These are phyloP conservation scores for Drosophila buzzatii DNA, from an alignment of 2,888 invertebrate species.

Conservation along the genomic window DNA sequence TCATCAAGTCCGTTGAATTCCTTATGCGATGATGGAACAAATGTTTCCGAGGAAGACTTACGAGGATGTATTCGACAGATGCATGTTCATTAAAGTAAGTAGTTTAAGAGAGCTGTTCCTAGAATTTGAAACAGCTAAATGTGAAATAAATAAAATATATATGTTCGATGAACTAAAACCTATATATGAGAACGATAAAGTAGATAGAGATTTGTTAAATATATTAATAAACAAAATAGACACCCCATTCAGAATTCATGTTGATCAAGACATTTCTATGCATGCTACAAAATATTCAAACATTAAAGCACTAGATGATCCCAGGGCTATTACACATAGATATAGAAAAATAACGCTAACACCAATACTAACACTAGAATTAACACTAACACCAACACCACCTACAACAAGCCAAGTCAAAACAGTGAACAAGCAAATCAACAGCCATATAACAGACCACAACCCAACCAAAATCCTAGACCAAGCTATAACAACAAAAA, in stretches of 20 bases:
- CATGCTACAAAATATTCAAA: background rate
- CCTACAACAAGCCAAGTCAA: background rate
- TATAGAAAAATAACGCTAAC: background rate
- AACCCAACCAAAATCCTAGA: too few species aligned
- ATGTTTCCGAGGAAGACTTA: too few species aligned
- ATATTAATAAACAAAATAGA: background rate
- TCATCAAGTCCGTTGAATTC: too few species aligned
- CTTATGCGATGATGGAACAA: too few species aligned
- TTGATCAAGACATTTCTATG: background rate
- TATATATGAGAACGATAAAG: background rate
- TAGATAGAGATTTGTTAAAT: background rate
- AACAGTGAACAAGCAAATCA: background rate
- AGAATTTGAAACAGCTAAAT: background rate
- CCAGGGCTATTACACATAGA: background rate
- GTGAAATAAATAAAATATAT: background rate
- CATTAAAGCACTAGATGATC: background rate
- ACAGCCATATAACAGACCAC: background rate
- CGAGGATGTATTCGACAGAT: background rate
- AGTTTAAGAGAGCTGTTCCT: background rate
- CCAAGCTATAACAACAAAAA: too few species aligned
- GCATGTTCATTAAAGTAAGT: background rate
- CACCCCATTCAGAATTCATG: background rate
- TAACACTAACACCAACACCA: background rate
- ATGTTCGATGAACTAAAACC: background rate
- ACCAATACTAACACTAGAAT: background rate